Evolutionary conservation across 2,888 invertebrate species (phyloP), one percentile per base, ranked within the genome.

Genomic region (Acleris emargana): DNA sequence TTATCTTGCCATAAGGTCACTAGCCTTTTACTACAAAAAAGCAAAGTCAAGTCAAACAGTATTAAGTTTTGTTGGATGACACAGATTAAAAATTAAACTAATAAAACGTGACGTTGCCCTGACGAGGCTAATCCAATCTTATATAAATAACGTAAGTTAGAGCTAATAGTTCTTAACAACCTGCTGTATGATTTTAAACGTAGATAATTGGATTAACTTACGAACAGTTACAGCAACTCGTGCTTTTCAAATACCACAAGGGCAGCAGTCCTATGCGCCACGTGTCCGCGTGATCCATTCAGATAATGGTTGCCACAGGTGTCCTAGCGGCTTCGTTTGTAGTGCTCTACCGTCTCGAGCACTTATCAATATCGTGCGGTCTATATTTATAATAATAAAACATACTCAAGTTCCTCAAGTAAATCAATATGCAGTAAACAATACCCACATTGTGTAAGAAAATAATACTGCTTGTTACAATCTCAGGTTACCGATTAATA

Each of bases 351-450:
- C 16, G 17, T n/a, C 17, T n/a, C n/a, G 43, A 45, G 17, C 17
- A 45, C 45, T 7, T n/a, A 45, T 17, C 17, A 45, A 16, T 45
- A 45, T 45, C 45, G 16, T 45, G 45, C 16, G 5, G 17, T 45
- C n/a, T 54, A 54, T 42, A 42, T 42, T 38, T 54, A 54, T 38
- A 42, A 43, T 45, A 57, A 45, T 22, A 42, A 20, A 45, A 13
- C 18, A 49, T 50, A 59, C 58, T 62, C 54, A 55, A 55, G 54
- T 64, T 16, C 62, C 49, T 55, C 45, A 6, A 45, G 66, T 57
- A 66, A 66, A 66, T 57, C 52, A 61, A 66, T 66, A 51, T 61
- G 60, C 57, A 17, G 45, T 66, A 66, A 61, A 57, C 57, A 57
- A 61, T 64, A 64, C 28, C 57, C 38, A 55, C 47, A 45, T 32